Base-by-base conservation (phyloP, 2,888 invertebrate species). In the Bombylius major region DNA sequence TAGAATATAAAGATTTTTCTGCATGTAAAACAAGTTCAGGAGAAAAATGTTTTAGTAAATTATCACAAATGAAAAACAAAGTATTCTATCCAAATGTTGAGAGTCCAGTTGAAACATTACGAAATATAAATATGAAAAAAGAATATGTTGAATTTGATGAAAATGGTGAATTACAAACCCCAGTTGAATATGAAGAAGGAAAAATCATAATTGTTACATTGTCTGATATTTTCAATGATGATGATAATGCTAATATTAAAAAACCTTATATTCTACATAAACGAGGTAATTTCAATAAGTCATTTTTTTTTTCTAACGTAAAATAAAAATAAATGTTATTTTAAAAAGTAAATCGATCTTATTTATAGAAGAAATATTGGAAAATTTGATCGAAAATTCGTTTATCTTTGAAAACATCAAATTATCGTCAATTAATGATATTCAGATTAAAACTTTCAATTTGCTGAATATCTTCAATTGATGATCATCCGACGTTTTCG, bases 21-120 rank as follows among this genome's bases (percentile, higher is more conserved):
- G 72, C 73, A 62, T 65, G 70, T 46, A 73, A 75, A 63, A 60
- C 64, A 4, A 58, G 61, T 46, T 63, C 67, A 48, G 69, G 72
- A 13, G 66, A 71, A 50, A 69, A 70, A 6, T 72, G 76, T 58
- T 79, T 74, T 62, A 65, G 68, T 9, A 66, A 73, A 54, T 64
- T 79, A 56, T 70, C 72, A 46, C 66, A 69, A 46, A 65, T 75
- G 4, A 64, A 67, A 55, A 67, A 69, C 8, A 70, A 71, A 32
- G 70, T 77, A 2, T 87, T 84, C 66, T 71, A 83, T 53, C 79
- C 84, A 9, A 77, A 78, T 31, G 87, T 87, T 0, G 76, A 81
- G 49, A 76, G 79, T 58, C 79, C 87, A 0, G 58, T 82, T 12
- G 70, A 72, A 3, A 79, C 78, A 0, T 64, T 87, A 45, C 76